Evolutionary conservation across 2,113 vertebrate genomes (phyloP).

Genomic region (Muscicapa adusta): DNA sequence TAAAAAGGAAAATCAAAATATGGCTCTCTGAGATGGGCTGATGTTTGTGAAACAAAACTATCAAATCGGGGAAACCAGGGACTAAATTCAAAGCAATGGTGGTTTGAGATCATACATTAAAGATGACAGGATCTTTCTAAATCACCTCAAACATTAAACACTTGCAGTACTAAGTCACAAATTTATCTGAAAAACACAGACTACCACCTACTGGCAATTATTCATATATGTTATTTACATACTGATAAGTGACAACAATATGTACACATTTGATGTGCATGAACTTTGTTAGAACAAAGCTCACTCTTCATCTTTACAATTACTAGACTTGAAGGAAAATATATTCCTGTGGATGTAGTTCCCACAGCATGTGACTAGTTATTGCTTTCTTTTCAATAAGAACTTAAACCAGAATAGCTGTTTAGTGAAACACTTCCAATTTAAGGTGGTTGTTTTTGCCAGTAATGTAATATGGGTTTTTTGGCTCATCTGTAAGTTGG

Average conservation of each 20-base stretch:
- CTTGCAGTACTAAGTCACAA: neutral
- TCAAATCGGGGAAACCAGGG: neutral
- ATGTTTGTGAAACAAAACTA: constrained; percentile 41
- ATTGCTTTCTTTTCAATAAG: neutral
- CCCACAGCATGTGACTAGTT: neutral
- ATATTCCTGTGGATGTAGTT: neutral
- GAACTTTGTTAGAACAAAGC: neutral
- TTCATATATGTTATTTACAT: constrained; percentile 46
- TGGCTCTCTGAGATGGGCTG: neutral
- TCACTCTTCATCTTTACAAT: neutral
- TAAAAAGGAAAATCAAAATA: constrained; percentile 46
- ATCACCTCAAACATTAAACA: constrained; percentile 30
- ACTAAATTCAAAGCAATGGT: constrained; percentile 36
- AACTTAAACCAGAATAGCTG: neutral
- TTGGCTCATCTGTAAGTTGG: neutral
- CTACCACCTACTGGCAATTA: constrained; percentile 65
- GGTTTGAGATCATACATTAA: constrained; percentile 38
- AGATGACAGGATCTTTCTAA: constrained; percentile 38
- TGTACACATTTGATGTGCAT: neutral
- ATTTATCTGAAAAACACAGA: constrained; percentile 46
- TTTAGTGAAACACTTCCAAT: neutral
- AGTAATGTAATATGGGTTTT: neutral
- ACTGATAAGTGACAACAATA: neutral
- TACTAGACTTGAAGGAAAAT: neutral
- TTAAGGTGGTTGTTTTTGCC: neutral